Evolutionary conservation across 2,797 vertebrate species (phyloP).

Genomic region (Mionectes olivaceus): DNA sequence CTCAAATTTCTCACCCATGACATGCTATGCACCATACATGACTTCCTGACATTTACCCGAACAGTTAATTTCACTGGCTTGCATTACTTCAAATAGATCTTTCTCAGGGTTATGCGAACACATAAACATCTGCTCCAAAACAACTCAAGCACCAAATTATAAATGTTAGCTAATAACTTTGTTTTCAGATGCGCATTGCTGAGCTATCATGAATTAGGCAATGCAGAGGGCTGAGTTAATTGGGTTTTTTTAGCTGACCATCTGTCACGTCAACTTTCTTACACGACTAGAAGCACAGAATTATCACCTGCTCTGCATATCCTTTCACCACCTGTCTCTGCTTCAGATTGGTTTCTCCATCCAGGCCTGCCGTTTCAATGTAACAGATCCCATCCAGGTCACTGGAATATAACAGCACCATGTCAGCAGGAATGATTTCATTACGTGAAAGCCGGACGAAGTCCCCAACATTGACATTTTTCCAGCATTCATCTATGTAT

Average conservation of each 20-base stretch:
- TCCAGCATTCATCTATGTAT: constrained; percentile 87
- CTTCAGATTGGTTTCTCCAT: constrained; percentile 96
- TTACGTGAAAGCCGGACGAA: constrained; percentile 91
- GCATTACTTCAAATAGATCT: not conserved
- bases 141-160: not conserved
- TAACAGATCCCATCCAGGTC: constrained; percentile 92
- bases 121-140: not conserved
- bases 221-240: not conserved
- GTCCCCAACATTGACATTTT: constrained; percentile 91
- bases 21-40: rapidly evolving
- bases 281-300: not conserved
- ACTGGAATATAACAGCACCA: constrained; percentile 91
- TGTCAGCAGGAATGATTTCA: constrained; percentile 93
- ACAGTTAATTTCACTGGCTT: not conserved
- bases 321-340: constrained; percentile 91
- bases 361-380: constrained; percentile 92
- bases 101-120: not conserved
- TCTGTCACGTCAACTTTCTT: not conserved
- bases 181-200: not conserved
- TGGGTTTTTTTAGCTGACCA: not conserved
- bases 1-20: not conserved
- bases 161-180: not conserved
- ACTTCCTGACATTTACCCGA: not conserved
- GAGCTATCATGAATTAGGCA: not conserved
- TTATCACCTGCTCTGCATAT: constrained; percentile 80